These are phyloP conservation scores for Eurois occulta DNA, from an alignment of 2,888 invertebrate species.

Conservation along the genomic window DNA sequence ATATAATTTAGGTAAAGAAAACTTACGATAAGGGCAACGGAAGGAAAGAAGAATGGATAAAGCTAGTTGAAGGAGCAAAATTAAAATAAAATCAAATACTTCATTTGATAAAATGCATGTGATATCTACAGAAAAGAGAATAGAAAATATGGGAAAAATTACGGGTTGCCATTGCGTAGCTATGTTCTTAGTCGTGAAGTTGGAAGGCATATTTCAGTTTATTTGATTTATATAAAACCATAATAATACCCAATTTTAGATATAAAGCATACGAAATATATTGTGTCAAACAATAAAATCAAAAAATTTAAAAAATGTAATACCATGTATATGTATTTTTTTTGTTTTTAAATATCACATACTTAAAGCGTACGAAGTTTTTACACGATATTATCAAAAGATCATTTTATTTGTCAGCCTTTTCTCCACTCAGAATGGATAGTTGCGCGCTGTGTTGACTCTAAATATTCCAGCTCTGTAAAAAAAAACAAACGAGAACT, in stretches of 20 bases:
- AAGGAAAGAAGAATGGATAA: background rate
- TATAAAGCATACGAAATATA: too few species aligned
- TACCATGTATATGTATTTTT: background rate
- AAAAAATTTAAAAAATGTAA: background rate
- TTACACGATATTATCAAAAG: background rate
- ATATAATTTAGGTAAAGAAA: background rate
- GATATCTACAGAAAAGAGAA: background rate
- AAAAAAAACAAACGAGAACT: constrained; percentile 9
- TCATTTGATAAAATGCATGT: background rate
- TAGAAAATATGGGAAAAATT: background rate
- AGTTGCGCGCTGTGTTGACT: constrained; percentile 50
- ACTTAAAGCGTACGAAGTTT: background rate
- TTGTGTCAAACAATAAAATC: background rate
- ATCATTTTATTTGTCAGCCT: background rate
- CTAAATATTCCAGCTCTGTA: constrained; percentile 59
- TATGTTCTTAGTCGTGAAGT: background rate
- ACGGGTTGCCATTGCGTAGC: background rate
- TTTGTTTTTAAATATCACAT: background rate
- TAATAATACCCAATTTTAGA: background rate
- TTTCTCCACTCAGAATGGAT: constrained; percentile 40
- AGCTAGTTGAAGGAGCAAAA: background rate
- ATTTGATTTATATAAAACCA: constrained; percentile 15
- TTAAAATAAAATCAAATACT: background rate
- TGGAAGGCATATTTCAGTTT: background rate
- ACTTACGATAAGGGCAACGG: constrained; percentile 6